Base-by-base conservation (phyloP, 2,113 vertebrate species). In the Crotophaga sulcirostris region DNA sequence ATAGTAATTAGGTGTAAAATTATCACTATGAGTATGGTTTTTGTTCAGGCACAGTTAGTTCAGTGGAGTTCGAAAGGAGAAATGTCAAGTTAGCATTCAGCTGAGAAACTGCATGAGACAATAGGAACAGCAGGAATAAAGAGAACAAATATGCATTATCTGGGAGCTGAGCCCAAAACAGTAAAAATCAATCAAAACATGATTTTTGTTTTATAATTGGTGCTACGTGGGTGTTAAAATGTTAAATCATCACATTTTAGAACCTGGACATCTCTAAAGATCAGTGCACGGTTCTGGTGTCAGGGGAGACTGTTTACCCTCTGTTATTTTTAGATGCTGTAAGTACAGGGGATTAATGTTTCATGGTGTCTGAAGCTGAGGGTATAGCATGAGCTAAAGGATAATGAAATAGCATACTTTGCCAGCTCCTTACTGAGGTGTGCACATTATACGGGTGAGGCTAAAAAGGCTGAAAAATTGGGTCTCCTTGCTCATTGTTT, bases 261-360 rank as follows among this genome's bases (percentile, higher is more conserved):
- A 69, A 75, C 29, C 13, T 64, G 19, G 12, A 33, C 18, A 18
- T 79, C 20, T 75, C 31, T 87, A 59, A 89, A 67, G 40, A 62
- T 70, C 56, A 38, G 45, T 49, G 47, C 83, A 26, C 29, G 55
- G 17, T 60, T 64, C 18, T 82, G 38, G 12, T 89, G 42, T 59
- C 59, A 76, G 76, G 20, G 38, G 9, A 77, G 45, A 67, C 34
- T 69, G 38, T 55, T 89, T 84, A 87, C 36, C 19, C 31, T 4
- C 34, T 85, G 47, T 38, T 86, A 81, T 88, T 94, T 94, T 92
- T 75, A 84, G 86, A 60, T 81, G 5, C 40, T 70, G 5, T 52
- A 74, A 88, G 29, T 91, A 80, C 34, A 90, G 49, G 36, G 3
- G 24, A 90, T 95, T 63, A 81, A 77, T 90, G 89, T 93, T 83